Evolutionary conservation across 2,113 vertebrate species (phyloP), one percentile per base, ranked within the genome.

Genomic region (Chaenocephalus aceratus): DNA sequence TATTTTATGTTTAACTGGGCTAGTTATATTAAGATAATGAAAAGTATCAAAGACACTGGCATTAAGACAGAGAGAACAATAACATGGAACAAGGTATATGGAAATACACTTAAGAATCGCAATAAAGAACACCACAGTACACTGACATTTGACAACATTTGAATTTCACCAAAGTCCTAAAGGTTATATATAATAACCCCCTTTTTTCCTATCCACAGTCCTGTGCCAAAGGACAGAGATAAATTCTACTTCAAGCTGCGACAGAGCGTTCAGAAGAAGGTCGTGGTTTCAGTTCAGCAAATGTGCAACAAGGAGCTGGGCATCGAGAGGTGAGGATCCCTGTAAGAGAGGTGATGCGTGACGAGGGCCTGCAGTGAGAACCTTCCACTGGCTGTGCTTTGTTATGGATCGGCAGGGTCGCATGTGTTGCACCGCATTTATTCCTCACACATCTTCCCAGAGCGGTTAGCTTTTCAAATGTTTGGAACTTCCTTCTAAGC

Each of bases 241-340:
- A 99, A 99, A 90, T 95, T 97, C 69, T 99, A 97, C 93, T 99
- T 99, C 92, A 99, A 99, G 87, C 94, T 99, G 73, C 96, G 97
- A 11, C 98, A 99, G 91, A 94, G 96, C 51, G 88, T 99, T 80
- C 97, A 97, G 91, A 99, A 99, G 94, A 99, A 99, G 82, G 94
- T 99, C 63, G 93, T 97, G 71, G 96, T 99, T 84, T 97, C 97
- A 18, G 96, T 99, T 69, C 97, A 98, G 80, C 98, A 99, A 62
- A 95, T 97, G 82, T 96, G 96, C 1, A 99, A 99, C 94, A 97
- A 97, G 89, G 98, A 99, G 80, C 93, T 99, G 76, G 96, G 94
- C 66, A 98, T 99, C 44, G 98, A 99, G 94, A 96, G 98, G 98
- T 99, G 93, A 96, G 88, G 6, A 44, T 62, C 7, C 14, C 41